Evolutionary conservation across 1,140 invertebrate genomes (phyloP).

Genomic region (Chrysopa pallens): DNA sequence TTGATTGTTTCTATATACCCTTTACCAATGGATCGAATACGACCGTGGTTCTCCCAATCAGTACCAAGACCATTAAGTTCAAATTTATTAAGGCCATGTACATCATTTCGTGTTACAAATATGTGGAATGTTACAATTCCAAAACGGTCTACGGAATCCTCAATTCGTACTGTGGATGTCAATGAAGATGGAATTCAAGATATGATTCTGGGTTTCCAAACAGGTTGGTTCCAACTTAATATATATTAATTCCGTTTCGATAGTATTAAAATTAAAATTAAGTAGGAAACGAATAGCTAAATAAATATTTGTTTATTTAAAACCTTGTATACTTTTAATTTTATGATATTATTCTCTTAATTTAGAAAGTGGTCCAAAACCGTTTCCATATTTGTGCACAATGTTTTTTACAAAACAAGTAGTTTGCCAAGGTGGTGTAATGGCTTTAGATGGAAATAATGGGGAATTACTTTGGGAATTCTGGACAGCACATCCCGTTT

Average conservation of each 20-base stretch:
- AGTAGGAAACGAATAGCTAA: no score
- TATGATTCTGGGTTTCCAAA: constrained; percentile 63
- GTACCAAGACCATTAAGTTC: constrained; percentile 10
- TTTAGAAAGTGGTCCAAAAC: neutral
- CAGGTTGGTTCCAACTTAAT: no score
- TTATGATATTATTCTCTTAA: neutral
- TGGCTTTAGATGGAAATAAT: constrained; percentile 54
- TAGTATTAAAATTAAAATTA: no score
- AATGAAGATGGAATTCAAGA: constrained; percentile 57
- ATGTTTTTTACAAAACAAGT: constrained; percentile 41
- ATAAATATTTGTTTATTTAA: no score
- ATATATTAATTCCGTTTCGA: no score
- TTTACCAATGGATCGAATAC: constrained; percentile 33
- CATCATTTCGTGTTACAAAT: constrained; percentile 42
- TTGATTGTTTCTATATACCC: constrained; percentile 48
- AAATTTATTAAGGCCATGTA: constrained; percentile 31
- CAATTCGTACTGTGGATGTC: constrained; percentile 50
- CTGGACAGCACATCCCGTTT: constrained; percentile 55
- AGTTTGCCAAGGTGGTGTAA: constrained; percentile 57
- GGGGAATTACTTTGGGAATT: constrained; percentile 59
- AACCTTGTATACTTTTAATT: no score
- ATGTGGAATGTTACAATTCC: constrained; percentile 56
- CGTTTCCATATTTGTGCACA: constrained; percentile 30
- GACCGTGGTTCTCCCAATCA: constrained; percentile 28
- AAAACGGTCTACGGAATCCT: constrained; percentile 57